Evolutionary conservation across 2,113 vertebrate species (phyloP), one percentile per base, ranked within the genome.

Genomic region (Marmota flaviventris): DNA sequence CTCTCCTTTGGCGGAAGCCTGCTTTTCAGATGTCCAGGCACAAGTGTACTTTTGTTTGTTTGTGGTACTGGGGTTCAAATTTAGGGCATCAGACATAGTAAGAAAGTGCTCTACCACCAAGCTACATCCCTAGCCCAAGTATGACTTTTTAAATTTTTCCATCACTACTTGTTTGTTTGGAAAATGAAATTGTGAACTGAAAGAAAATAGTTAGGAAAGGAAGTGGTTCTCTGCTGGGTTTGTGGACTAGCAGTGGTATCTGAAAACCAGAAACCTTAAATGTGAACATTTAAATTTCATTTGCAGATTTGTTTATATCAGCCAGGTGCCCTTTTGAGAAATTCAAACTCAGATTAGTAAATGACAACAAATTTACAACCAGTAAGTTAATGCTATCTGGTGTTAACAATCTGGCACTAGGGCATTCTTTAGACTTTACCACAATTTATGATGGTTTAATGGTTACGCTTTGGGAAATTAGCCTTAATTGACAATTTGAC

Each of bases 311-410:
- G 73, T 94, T 84, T 37, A 90, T 34, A 77, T 76, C 56, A 58
- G 25, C 73, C 1, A n/a, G 45, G 34, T 95, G 65, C 29, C 29
- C 45, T 70, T 82, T n/a, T 95, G 83, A 85, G 56, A 79, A 63
- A 83, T 85, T 91, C 25, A 96, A 84, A 39, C 37, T 92, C 63
- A 94, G 58, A n/a, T 91, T 91, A 94, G 51, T 93, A 85, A 95
- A 90, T 84, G 94, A 73, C 37, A 48, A 73, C 63, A 79, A 45
- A 48, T 18, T 91, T 67, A 37, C 16, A 39, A 12, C 17, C 29
- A 45, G n/a, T 85, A 82, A 84, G 78, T 93, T 93, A 88, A 85
- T 94, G 18, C 34, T 84, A 1, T 86, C 32, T 94, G 48, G 69
- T 37, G 69, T 92, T 92, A 39, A 37, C 29, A 81, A 53, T 82